Evolutionary conservation across 2,888 invertebrate species (phyloP), one percentile per base, ranked within the genome.

Genomic region (Drosophila cracens): DNA sequence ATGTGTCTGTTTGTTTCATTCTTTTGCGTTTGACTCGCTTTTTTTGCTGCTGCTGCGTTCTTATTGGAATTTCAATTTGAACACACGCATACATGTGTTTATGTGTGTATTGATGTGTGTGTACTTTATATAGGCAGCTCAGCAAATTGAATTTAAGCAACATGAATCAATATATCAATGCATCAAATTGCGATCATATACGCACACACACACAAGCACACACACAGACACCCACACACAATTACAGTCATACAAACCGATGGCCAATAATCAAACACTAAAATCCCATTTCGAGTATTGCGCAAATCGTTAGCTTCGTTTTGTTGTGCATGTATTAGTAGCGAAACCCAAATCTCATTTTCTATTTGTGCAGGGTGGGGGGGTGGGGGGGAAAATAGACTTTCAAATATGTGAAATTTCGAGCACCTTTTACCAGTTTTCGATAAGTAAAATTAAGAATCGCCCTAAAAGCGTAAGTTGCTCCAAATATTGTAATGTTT

Each of bases 51-150:
- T 63, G 69, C 56, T 43, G 81, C 73, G 62, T 75, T 85, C 83
- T 75, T 85, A 85, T 87, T 87, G 84, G 88, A 79, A 87, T 82
- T 80, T 76, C 82, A 77, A 73, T 64, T 72, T 70, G 51, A 71
- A 52, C 57, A 49, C 56, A 52, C 52, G 29, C 40, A 54, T 33
- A 43, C 38, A 59, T 61, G 29, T 48, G 29, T 34, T 34, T 31
- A 29, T 46, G 53, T 33, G 3, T 29, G 18, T 16, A 13, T 27
- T 33, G 1, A 21, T 31, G 21, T 33, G 31, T 21, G 13, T 25
- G 31, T n/a, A n/a, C 10, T 36, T 49, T 60, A 48, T 48, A 46
- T 48, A 58, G 38, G 36, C 58, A 58, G 46, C 21, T 61, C 69
- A 51, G 70, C 74, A 74, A 74, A 74, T 74, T 74, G 74, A 74